Base-by-base conservation (phyloP, 2,888 invertebrate species). In the Ennomos fuscantarius region DNA sequence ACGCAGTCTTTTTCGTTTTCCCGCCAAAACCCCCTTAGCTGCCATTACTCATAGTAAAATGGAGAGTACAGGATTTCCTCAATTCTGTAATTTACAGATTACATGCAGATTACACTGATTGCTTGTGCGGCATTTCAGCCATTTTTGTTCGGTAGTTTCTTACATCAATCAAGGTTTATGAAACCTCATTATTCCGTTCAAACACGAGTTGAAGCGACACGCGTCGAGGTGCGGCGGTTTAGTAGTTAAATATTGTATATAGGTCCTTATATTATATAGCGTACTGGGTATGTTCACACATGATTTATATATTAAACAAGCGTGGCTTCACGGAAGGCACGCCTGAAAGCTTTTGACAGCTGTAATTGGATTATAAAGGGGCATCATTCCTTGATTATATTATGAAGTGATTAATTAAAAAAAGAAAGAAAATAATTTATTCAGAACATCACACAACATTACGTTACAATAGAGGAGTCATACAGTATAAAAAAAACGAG, bases 181-280 rank as follows among this genome's bases (percentile, higher is more conserved):
- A 51, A 52, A 48, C 43, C 52, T 57, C 45, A 57, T 52, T 57
- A 56, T 46, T 42, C 12, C 11, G 51, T 42, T 33, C 56, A 46
- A 55, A 52, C 52, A 44, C 37, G 32, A 47, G 15, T 39, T 33
- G 12, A 34, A 37, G 45, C 39, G 39, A 44, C 35, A 50, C 37
- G 11, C 11, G 52, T 15, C 15, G 35, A 52, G 66, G 66, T 48
- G 62, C 48, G 66, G 60, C 47, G 48, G 52, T 59, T 52, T 54
- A 45, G 35, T 59, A 56, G 44, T 60, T 49, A 45, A 56, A 48
- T 56, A 47, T 24, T 39, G 33, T 50, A 50, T 32, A 46, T 58
- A 35, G 35, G 1, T 3, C 15, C 3, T 2, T 24, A 24, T 24
- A 24, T 24, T 24, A 24, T 1, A 24, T 24, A 24, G 6, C 24